A percentile compares a stretch with the other conserved stretches of the same genome.
Conservation (phyloP, 2,113 vertebrate genomes). For the Cavia aperea region DNA sequence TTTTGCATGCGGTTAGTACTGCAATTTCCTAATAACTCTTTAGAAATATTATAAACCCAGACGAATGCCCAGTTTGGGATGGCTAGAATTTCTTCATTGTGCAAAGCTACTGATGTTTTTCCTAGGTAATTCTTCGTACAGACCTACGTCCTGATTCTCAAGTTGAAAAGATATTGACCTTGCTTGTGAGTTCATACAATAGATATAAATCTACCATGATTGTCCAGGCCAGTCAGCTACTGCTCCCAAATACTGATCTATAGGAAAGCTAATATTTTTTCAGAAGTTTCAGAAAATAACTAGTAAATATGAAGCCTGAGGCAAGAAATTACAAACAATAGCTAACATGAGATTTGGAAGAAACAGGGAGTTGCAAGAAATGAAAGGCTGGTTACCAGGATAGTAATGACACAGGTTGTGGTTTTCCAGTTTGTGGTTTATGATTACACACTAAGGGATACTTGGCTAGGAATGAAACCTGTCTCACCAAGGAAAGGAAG, state of each 20-base stretch:
- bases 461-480: neutral
- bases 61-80: neutral
- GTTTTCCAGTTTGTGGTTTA: slow-evolving; percentile 32
- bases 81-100: neutral
- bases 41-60: neutral
- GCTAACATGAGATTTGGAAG: neutral
- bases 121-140: neutral
- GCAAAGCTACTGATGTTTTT: neutral
- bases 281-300: neutral
- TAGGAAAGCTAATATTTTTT: neutral
- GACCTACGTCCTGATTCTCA: neutral
- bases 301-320: neutral
- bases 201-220: neutral
- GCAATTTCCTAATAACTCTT: neutral
- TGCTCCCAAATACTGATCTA: neutral
- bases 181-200: neutral
- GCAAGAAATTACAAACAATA: neutral
- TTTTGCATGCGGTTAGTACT: neutral
- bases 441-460: slow-evolving; percentile 1
- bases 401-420: neutral
- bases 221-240: neutral
- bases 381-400: neutral
- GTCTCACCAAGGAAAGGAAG: slow-evolving; percentile 49
- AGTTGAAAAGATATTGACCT: neutral
- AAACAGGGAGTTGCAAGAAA: neutral